Percentiles rank a stretch among this genome's conserved stretches.
Conservation (phyloP, 2,113 vertebrate genomes). For the Mohoua ochrocephala region DNA sequence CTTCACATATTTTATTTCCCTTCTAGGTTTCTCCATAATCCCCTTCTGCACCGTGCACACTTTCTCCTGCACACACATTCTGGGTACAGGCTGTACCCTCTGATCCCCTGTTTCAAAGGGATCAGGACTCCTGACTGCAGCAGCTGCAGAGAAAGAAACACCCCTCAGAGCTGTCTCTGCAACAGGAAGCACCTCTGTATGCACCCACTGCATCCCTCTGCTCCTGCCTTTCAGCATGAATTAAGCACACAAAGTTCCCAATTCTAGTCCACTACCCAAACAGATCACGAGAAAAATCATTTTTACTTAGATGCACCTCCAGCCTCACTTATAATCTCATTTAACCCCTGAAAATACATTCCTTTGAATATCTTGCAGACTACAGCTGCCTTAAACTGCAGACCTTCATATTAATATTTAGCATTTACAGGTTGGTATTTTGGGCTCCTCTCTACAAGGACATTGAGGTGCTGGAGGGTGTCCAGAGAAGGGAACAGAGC, state of each 20-base stretch:
- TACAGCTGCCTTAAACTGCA: background rate
- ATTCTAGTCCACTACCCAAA: background rate
- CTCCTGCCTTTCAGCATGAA: background rate
- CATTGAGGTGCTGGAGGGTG: background rate
- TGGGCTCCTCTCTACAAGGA: background rate
- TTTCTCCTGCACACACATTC: background rate
- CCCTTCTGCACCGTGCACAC: background rate
- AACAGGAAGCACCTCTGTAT: background rate
- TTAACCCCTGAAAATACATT: background rate
- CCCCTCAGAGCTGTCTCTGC: background rate
- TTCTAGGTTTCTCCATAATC: background rate
- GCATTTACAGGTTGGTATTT: background rate
- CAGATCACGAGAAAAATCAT: accelerated
- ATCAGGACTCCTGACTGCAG: background rate
- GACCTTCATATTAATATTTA: background rate
- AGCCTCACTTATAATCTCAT: background rate
- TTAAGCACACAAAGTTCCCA: background rate
- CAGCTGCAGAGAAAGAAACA: background rate
- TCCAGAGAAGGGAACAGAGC: background rate
- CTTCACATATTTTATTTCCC: background rate
- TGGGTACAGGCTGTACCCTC: background rate
- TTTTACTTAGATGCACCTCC: background rate
- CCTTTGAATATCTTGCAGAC: background rate
- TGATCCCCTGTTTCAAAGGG: background rate
- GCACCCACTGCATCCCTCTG: background rate